A percentile compares a stretch with the other conserved stretches of the same genome.
phyloP scores from a whole-genome alignment of 2,888 invertebrate species.

The Strigamia maritima region DNA sequence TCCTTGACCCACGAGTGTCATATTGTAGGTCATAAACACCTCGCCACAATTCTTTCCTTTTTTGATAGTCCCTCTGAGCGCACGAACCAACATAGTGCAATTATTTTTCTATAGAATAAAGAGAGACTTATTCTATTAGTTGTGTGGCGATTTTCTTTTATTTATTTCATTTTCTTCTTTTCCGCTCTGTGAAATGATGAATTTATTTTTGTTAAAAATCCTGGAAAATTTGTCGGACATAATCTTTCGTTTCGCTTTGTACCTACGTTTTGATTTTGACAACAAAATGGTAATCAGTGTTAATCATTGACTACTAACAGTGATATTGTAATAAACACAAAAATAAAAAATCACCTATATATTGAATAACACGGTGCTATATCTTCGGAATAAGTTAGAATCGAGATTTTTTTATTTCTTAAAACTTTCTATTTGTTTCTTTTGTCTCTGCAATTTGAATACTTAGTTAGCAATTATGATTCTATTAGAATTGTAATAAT shows the following conservation, averaged over 20 bases:
- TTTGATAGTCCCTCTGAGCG: not conserved
- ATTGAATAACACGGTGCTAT: constrained; percentile 1
- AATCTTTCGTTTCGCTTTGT: not conserved
- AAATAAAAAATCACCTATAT: not conserved
- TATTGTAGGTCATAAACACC: not conserved
- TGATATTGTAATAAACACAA: constrained; percentile 8
- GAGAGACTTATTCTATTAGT: not conserved
- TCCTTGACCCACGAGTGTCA: not conserved
- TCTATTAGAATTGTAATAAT: not conserved
- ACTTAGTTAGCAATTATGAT: not conserved
- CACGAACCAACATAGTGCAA: constrained; percentile 6
- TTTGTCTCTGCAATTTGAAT: not conserved
- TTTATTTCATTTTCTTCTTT: not conserved
- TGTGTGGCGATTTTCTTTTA: not conserved
- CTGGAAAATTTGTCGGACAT: constrained; percentile 1
- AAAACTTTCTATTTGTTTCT: not conserved
- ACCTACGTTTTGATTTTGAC: not conserved
- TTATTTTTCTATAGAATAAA: constrained; percentile 7
- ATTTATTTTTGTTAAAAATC: not conserved
- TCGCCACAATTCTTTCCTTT: not conserved
- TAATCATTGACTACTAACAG: not conserved
- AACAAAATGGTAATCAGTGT: not conserved
- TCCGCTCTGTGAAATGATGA: not conserved
- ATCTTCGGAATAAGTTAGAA: not conserved
- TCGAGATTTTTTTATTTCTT: not conserved